These are phyloP conservation scores for Drosophila tsacasi DNA, from an alignment of 1,140 invertebrate genomes.

Conservation along the genomic window DNA sequence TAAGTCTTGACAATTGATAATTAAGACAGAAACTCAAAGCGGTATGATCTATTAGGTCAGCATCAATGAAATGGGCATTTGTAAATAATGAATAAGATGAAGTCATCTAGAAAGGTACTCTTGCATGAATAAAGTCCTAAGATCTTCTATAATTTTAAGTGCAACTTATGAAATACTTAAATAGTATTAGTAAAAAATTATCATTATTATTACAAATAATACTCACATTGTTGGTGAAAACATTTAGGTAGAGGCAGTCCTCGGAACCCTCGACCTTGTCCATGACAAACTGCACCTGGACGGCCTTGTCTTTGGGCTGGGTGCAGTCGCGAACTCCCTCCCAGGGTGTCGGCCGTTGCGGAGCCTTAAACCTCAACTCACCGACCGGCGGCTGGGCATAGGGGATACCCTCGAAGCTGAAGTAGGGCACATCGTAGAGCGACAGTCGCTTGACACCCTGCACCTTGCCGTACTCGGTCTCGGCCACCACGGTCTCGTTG, in stretches of 20 bases:
- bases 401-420: slow-evolving; percentile 87
- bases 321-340: slow-evolving; percentile 66
- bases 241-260: slow-evolving; percentile 90
- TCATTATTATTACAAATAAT: slow-evolving; percentile 1
- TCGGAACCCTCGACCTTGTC: slow-evolving; percentile 86
- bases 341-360: slow-evolving; percentile 84
- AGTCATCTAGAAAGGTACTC: neutral
- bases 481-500: slow-evolving; percentile 70
- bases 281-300: slow-evolving; percentile 75
- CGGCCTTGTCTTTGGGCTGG: slow-evolving; percentile 83
- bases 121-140: too few relatives aligned
- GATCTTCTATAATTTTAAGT: too few relatives aligned
- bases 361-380: slow-evolving; percentile 86
- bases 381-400: slow-evolving; percentile 87
- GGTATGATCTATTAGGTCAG: slow-evolving; percentile 1
- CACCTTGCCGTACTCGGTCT: slow-evolving; percentile 77
- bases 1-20: neutral
- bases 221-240: slow-evolving; percentile 89
- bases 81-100: neutral
- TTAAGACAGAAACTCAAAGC: neutral
- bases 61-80: neutral
- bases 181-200: too few relatives aligned
- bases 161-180: too few relatives aligned
- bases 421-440: slow-evolving; percentile 75
- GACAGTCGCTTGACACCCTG: slow-evolving; percentile 71